Evolutionary conservation across 2,888 invertebrate genomes (phyloP).

Genomic region (Rhopalosiphum nymphaeae): DNA sequence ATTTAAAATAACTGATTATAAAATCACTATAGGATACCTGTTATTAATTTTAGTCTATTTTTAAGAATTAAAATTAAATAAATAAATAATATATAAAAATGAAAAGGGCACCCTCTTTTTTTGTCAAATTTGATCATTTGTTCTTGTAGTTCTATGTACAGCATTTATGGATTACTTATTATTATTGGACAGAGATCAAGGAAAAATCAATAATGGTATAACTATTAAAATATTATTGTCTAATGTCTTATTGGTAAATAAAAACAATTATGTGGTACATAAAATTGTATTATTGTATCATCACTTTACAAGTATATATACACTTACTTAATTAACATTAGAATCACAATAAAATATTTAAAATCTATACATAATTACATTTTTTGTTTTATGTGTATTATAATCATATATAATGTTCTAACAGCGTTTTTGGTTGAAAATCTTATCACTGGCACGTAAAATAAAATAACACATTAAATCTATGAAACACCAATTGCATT

Average conservation of each 20-base stretch:
- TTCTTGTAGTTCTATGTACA: not conserved
- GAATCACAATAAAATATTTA: conserved; percentile 60
- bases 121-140: not conserved
- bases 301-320: conserved; percentile 58
- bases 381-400: conserved; percentile 37
- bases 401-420: not conserved
- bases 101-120: not conserved
- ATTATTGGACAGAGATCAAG: not conserved
- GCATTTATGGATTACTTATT: not conserved
- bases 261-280: conserved; percentile 47
- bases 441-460: conserved; percentile 15
- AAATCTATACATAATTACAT: conserved; percentile 58
- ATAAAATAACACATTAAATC: conserved; percentile 31
- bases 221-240: not conserved
- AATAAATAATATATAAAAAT: not conserved
- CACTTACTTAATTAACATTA: conserved; percentile 53
- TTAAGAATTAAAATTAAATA: not conserved
- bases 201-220: not conserved
- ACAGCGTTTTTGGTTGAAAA: conserved; percentile 37
- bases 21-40: not conserved
- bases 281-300: conserved; percentile 63
- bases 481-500: conserved; percentile 17
- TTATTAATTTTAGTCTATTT: not conserved
- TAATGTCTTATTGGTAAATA: not conserved
- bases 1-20: not conserved